Conservation (phyloP, 1,140 invertebrate genomes). For the Antheraea mylitta region DNA sequence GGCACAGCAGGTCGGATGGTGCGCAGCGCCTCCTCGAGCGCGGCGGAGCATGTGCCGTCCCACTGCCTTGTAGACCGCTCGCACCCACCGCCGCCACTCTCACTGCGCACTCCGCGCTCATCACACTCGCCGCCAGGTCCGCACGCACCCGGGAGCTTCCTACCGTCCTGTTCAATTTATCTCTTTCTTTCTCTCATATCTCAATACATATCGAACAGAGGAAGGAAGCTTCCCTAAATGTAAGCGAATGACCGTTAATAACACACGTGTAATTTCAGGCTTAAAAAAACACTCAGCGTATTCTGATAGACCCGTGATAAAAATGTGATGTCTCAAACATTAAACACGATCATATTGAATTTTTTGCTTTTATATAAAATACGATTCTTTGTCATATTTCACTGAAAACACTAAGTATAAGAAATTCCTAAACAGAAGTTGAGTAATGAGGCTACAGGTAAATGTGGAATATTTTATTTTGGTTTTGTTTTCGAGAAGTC, state of each 20-base stretch:
- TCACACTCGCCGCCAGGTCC: slow-evolving; percentile 55
- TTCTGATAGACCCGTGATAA: not conserved
- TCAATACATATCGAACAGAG: no score
- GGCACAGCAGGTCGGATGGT: slow-evolving; percentile 66
- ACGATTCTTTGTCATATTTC: not conserved
- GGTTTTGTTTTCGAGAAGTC: not conserved
- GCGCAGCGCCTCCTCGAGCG: slow-evolving; percentile 67
- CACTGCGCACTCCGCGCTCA: slow-evolving; percentile 49
- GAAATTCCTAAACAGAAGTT: not conserved
- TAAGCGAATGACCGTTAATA: not conserved
- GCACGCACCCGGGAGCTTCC: slow-evolving; percentile 29
- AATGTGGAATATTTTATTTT: not conserved
- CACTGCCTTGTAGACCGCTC: slow-evolving; percentile 52
- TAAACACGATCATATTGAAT: not conserved
- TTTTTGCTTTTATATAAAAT: not conserved
- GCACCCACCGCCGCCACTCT: slow-evolving; percentile 43
- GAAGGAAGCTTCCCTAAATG: not conserved
- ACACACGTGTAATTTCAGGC: not conserved
- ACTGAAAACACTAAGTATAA: not conserved
- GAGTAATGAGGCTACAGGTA: not conserved
- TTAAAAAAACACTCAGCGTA: not conserved
- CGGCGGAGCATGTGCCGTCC: slow-evolving; percentile 41
- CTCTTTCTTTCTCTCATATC: no score
- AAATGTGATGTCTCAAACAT: not conserved
- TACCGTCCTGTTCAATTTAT: not conserved